Evolutionary conservation across 2,797 vertebrate genomes (phyloP).

Genomic region (Prunella strophiata): DNA sequence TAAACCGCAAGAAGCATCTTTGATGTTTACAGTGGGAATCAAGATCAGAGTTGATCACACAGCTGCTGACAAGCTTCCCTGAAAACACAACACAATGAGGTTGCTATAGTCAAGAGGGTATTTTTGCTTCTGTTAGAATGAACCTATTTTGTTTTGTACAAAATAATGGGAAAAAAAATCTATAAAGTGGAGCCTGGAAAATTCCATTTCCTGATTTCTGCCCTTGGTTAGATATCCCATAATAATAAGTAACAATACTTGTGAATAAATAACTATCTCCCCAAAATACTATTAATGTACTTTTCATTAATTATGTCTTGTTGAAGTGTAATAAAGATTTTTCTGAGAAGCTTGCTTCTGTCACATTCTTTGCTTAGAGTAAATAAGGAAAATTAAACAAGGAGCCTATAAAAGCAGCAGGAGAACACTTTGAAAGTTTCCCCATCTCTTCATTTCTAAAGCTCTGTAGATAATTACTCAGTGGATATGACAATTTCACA

Average conservation of each 20-base stretch:
- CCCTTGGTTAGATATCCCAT: not conserved
- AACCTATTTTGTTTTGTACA: conserved; percentile 60
- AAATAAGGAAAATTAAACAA: not conserved
- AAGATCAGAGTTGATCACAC: conserved; percentile 72
- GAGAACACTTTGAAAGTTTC: not conserved
- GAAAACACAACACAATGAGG: conserved; percentile 63
- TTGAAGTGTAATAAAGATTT: not conserved
- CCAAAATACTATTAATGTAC: not conserved
- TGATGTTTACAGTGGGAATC: conserved; percentile 68
- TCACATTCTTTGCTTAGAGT: not conserved
- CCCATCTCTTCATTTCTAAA: not conserved
- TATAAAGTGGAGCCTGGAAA: conserved; percentile 1
- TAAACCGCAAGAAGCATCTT: conserved; percentile 68
- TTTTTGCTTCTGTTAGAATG: conserved; percentile 56
- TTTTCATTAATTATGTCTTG: not conserved
- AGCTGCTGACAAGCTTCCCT: conserved; percentile 66
- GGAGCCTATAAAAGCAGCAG: not conserved
- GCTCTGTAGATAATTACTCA: not conserved
- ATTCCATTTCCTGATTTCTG: not conserved
- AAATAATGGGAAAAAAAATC: not conserved
- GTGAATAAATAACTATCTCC: not conserved
- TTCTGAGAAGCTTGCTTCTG: not conserved
- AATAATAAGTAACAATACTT: not conserved
- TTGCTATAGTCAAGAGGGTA: conserved; percentile 56
- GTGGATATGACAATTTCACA: not conserved